Evolutionary conservation across 1,140 invertebrate genomes (phyloP).

Genomic region (Periplaneta americana): DNA sequence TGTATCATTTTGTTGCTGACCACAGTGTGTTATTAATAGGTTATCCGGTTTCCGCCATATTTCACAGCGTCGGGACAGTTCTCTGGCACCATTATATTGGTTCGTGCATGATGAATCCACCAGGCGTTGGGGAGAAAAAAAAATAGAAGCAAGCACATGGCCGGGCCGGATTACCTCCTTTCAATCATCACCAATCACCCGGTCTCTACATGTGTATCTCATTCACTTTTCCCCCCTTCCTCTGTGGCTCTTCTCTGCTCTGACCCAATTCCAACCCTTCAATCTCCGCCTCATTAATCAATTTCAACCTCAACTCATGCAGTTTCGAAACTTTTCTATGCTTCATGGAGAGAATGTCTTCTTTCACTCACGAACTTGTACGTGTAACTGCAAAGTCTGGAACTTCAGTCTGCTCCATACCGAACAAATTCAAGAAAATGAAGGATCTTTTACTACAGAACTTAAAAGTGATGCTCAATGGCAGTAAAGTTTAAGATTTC

Average conservation of each 20-base stretch:
- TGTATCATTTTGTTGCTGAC: neutral
- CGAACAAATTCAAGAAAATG: no score
- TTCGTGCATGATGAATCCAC: neutral
- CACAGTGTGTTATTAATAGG: neutral
- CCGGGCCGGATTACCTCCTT: neutral
- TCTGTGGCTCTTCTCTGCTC: neutral
- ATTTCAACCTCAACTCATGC: neutral
- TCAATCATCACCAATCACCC: constrained; percentile 4
- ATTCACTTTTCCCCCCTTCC: neutral
- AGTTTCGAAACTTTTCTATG: neutral
- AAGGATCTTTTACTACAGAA: no score
- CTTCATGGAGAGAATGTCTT: neutral
- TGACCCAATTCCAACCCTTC: constrained; percentile 4
- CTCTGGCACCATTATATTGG: neutral
- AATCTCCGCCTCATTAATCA: constrained; percentile 3
- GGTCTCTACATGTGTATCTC: neutral
- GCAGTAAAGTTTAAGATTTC: no score
- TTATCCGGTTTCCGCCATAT: neutral
- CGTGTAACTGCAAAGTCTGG: neutral
- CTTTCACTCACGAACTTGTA: neutral
- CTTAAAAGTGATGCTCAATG: no score
- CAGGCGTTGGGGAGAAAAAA: neutral
- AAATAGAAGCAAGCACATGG: neutral
- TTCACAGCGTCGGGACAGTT: neutral
- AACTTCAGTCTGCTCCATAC: no score